phyloP scores from a whole-genome alignment of 1,140 invertebrate genomes.

The Gerris buenoi region DNA sequence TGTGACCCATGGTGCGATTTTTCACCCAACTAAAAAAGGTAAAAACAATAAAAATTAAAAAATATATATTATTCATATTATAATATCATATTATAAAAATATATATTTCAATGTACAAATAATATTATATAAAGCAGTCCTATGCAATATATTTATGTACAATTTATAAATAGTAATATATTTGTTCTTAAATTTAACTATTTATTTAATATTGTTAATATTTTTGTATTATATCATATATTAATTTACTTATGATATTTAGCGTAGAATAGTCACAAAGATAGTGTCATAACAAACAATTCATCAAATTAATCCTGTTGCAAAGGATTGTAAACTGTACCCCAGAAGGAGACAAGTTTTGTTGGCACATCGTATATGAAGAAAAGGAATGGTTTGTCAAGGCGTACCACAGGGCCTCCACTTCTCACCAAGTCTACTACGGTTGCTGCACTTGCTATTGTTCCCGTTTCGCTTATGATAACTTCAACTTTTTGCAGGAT shows the following conservation, averaged over 20 bases:
- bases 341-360: not conserved
- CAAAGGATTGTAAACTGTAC: not conserved
- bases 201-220: too few relatives aligned
- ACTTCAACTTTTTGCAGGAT: not conserved
- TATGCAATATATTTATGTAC: too few relatives aligned
- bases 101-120: not conserved
- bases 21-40: not conserved
- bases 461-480: not conserved
- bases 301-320: too few relatives aligned
- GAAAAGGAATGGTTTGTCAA: not conserved
- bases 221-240: too few relatives aligned
- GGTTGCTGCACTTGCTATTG: not conserved
- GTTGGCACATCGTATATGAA: not conserved
- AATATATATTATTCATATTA: not conserved
- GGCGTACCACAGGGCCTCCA: not conserved
- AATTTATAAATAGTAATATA: too few relatives aligned
- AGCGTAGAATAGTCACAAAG: too few relatives aligned
- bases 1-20: not conserved
- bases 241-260: too few relatives aligned
- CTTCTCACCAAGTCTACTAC: not conserved
- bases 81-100: not conserved
- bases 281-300: too few relatives aligned
- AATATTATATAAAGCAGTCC: too few relatives aligned
- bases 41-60: not conserved
- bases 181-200: too few relatives aligned